phyloP scores from a whole-genome alignment of 2,797 vertebrate genomes.

The Oophaga sylvatica region DNA sequence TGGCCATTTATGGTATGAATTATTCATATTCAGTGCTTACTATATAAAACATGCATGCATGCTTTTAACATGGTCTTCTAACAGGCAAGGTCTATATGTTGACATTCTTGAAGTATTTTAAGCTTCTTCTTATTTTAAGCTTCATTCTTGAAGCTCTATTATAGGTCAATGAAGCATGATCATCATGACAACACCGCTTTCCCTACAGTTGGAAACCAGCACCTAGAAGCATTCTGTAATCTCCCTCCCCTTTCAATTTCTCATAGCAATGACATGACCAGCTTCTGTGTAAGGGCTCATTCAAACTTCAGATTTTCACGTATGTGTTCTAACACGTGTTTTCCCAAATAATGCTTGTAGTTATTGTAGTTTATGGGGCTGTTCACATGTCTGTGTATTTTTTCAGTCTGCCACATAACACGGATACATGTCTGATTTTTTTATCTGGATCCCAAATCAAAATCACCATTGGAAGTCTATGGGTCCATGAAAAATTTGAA shows the following conservation, averaged over 20 bases:
- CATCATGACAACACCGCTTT: background rate
- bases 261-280: background rate
- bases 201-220: background rate
- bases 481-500: too few species aligned
- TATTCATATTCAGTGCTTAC: constrained; percentile 14
- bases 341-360: too few species aligned
- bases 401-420: too few species aligned
- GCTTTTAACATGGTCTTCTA: background rate
- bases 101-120: background rate
- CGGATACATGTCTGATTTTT: too few species aligned
- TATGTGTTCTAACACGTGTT: too few species aligned
- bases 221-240: background rate
- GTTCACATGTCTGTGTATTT: too few species aligned
- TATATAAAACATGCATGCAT: constrained; percentile 13
- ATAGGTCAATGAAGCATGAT: background rate
- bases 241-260: background rate
- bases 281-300: background rate
- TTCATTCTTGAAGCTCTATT: background rate
- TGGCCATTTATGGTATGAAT: constrained; percentile 14
- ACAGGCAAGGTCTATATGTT: background rate
- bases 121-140: too few species aligned
- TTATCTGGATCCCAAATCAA: too few species aligned
- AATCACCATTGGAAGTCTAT: too few species aligned
- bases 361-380: too few species aligned
- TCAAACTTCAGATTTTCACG: too few species aligned